phyloP scores from a whole-genome alignment of 37 sponge, comb jelly and placozoan species.

The Geodia barretti region DNA sequence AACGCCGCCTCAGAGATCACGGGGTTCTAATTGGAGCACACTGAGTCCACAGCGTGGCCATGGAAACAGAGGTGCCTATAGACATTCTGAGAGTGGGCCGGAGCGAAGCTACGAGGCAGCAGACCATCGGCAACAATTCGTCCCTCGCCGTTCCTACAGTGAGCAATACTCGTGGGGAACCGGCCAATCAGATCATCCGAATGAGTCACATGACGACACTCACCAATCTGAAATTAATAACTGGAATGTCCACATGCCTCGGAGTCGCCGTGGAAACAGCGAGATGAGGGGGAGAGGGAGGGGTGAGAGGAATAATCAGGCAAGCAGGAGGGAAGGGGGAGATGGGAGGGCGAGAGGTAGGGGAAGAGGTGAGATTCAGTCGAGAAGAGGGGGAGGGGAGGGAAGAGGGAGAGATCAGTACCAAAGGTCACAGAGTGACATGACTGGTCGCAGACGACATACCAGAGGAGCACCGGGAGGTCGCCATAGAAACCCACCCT shows the following conservation, averaged over 20 bases:
- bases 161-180: not conserved
- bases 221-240: too few species aligned
- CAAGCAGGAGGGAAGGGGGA: not conserved
- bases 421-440: not conserved
- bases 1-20: not conserved
- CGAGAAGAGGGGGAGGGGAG: not conserved
- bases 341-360: not conserved
- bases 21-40: not conserved
- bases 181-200: not conserved
- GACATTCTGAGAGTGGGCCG: not conserved
- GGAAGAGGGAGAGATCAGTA: not conserved
- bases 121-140: not conserved
- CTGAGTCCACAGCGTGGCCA: not conserved
- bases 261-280: not conserved
- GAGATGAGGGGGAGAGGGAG: not conserved
- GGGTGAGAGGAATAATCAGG: not conserved
- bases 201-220: not conserved
- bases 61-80: not conserved
- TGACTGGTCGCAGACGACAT: too few species aligned
- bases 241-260: not conserved
- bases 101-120: not conserved
- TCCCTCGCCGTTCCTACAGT: not conserved
- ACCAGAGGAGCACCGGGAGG: too few species aligned
- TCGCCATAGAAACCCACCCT: too few species aligned
- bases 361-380: not conserved